phyloP scores from a whole-genome alignment of 2,888 invertebrate genomes.

The Anorthoa munda region DNA sequence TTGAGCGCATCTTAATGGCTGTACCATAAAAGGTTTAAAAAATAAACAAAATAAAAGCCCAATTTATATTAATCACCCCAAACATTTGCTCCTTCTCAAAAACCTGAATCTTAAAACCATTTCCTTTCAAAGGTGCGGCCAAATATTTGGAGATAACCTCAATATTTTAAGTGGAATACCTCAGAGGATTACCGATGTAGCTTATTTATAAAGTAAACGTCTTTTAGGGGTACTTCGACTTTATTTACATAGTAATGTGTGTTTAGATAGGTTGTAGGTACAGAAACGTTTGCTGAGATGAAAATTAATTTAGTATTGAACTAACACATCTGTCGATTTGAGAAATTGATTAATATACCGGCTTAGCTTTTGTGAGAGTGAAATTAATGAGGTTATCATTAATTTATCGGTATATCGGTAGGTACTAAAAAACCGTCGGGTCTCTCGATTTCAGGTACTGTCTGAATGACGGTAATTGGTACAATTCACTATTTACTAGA shows the following conservation, averaged over 20 bases:
- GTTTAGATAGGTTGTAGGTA: constrained; percentile 6
- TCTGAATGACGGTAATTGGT: neutral
- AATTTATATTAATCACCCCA: neutral
- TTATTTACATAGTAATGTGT: constrained; percentile 46
- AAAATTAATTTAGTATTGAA: constrained; percentile 38
- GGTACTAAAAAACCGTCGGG: neutral
- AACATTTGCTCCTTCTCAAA: constrained; percentile 14
- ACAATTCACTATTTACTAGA: neutral
- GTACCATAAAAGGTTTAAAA: neutral
- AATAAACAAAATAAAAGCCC: neutral
- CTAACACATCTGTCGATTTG: constrained; percentile 1
- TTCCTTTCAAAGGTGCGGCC: constrained; percentile 13
- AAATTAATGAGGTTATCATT: neutral
- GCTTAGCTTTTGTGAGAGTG: neutral
- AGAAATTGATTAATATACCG: constrained; percentile 26
- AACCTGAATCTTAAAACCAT: constrained; percentile 31
- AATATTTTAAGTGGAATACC: constrained; percentile 39
- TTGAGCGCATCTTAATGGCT: too few relatives aligned
- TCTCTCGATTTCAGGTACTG: too few relatives aligned
- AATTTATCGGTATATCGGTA: neutral
- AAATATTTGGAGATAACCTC: constrained; percentile 43
- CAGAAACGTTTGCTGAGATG: constrained; percentile 9
- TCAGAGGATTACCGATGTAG: constrained; percentile 24
- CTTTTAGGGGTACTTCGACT: constrained; percentile 17
- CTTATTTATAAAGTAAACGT: constrained; percentile 45